Evolutionary conservation across 2,888 invertebrate genomes (phyloP).

Genomic region (Electrophaes corylata): DNA sequence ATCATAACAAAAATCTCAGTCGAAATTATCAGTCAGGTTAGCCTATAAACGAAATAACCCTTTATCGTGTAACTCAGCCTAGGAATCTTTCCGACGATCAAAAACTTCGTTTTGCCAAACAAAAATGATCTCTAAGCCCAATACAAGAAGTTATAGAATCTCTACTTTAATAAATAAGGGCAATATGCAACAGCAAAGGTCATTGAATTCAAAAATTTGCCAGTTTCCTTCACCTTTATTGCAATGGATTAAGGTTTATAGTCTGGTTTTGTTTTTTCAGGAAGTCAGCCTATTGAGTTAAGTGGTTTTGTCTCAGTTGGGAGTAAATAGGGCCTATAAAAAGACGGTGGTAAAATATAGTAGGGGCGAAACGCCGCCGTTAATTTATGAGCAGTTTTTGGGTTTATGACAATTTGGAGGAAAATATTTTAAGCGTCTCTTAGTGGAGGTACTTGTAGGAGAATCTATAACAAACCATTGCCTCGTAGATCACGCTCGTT

Average conservation of each 20-base stretch:
- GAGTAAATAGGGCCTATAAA: conserved; percentile 42
- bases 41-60: background rate
- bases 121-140: conserved; percentile 4
- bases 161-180: background rate
- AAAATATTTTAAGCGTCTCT: conserved; percentile 25
- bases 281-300: conserved; percentile 34
- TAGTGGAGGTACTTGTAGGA: background rate
- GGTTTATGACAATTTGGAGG: conserved; percentile 36
- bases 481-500: too few relatives aligned
- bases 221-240: background rate
- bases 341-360: conserved; percentile 35
- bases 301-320: conserved; percentile 40
- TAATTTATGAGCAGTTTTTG: conserved; percentile 41
- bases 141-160: background rate
- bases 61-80: conserved; percentile 1
- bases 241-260: conserved; percentile 21
- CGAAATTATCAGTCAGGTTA: too few relatives aligned
- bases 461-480: too few relatives aligned
- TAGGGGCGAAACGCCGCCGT: conserved; percentile 35
- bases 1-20: too few relatives aligned
- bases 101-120: background rate
- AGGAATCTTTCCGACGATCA: background rate
- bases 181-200: conserved; percentile 4
- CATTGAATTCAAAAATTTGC: conserved; percentile 3
- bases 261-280: conserved; percentile 11